phyloP scores from a whole-genome alignment of 2,797 vertebrate genomes.

The Megalops cyprinoides region DNA sequence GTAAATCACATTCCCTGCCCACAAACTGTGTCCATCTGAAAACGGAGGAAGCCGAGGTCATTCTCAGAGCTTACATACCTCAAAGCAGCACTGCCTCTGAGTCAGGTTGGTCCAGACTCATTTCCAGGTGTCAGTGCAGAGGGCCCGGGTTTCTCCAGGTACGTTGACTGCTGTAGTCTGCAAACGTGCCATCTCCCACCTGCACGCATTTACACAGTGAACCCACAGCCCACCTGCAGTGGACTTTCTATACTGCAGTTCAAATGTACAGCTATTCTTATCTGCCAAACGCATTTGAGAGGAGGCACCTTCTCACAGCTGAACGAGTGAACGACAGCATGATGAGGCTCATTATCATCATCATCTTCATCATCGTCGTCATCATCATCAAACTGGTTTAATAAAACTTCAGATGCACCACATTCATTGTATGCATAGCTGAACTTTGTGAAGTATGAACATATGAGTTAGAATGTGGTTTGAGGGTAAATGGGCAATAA shows the following conservation, averaged over 20 bases:
- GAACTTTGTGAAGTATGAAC: background rate
- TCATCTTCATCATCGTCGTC: too few relatives aligned
- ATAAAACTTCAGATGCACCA: background rate
- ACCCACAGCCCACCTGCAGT: background rate
- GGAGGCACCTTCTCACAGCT: background rate
- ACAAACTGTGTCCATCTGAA: background rate
- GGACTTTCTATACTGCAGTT: too few relatives aligned
- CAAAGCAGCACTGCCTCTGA: background rate
- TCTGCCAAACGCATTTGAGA: too few relatives aligned
- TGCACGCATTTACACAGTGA: background rate
- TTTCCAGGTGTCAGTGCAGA: background rate
- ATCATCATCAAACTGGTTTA: background rate
- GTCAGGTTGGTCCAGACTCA: background rate
- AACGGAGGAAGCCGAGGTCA: background rate
- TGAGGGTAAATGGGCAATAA: too few relatives aligned
- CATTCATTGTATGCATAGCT: background rate
- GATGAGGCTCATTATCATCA: too few relatives aligned
- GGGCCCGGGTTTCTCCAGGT: background rate
- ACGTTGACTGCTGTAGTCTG: too few relatives aligned
- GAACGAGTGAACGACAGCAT: background rate
- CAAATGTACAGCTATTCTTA: background rate
- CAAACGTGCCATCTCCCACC: background rate
- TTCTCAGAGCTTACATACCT: background rate
- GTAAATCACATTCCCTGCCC: background rate
- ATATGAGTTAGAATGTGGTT: background rate